These are phyloP conservation scores for Nyctibius bracteatus DNA, from an alignment of 2,113 vertebrate genomes.

Conservation along the genomic window DNA sequence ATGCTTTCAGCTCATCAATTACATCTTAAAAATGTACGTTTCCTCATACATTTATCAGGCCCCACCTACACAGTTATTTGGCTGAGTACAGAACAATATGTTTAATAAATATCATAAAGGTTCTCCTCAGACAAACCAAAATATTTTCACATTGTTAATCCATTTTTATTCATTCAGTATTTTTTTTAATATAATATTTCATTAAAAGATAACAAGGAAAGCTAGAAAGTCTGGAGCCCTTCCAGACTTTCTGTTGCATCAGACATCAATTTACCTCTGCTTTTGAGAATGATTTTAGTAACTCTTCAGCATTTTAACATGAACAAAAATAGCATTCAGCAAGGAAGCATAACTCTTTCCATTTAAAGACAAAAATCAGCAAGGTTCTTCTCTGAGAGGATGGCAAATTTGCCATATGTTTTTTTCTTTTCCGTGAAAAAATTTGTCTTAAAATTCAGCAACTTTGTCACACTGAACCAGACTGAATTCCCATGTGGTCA, in stretches of 20 bases:
- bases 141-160: not conserved
- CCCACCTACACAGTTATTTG: not conserved
- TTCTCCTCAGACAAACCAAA: not conserved
- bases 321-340: not conserved
- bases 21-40: not conserved
- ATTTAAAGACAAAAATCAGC: not conserved
- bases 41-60: not conserved
- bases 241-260: not conserved
- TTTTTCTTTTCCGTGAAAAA: not conserved
- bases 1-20: not conserved
- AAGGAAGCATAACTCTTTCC: not conserved
- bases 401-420: not conserved
- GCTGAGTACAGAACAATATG: not conserved
- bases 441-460: not conserved
- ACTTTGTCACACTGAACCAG: not conserved
- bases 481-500: not conserved
- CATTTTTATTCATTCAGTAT: not conserved
- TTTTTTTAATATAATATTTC: slow-evolving; percentile 1
- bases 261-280: not conserved
- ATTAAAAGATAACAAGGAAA: slow-evolving; percentile 15
- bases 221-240: not conserved
- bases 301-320: not conserved
- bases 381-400: not conserved
- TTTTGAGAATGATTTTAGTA: not conserved
- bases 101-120: not conserved